A percentile compares a stretch with the other conserved stretches of the same genome.
These are phyloP conservation scores for Laupala kohalensis DNA, from an alignment of 1,140 invertebrate species.

Conservation along the genomic window DNA sequence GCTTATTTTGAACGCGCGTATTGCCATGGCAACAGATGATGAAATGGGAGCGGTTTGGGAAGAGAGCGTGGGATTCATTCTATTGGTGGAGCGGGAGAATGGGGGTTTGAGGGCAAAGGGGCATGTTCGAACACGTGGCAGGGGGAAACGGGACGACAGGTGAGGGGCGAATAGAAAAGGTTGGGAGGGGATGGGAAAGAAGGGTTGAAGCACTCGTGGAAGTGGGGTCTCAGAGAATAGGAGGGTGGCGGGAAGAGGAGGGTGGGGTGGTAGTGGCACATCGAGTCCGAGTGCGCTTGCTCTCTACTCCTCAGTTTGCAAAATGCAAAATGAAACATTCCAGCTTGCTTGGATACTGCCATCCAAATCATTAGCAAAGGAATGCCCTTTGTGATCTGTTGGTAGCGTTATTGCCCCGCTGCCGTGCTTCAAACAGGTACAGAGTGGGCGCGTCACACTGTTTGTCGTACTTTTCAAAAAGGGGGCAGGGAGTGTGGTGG, in stretches of 20 bases:
- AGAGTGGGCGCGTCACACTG: neutral
- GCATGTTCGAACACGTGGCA: too few species aligned
- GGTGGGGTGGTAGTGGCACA: too few species aligned
- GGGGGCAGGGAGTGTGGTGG: too few species aligned
- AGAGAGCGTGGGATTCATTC: neutral
- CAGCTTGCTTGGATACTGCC: neutral
- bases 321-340: neutral
- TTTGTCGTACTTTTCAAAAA: too few species aligned
- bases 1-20: neutral
- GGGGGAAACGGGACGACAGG: too few species aligned
- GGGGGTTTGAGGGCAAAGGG: neutral
- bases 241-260: too few species aligned
- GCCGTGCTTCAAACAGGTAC: neutral
- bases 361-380: neutral
- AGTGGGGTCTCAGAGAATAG: too few species aligned
- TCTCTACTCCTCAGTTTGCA: neutral
- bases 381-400: neutral
- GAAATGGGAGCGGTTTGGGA: neutral
- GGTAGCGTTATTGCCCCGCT: neutral
- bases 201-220: too few species aligned
- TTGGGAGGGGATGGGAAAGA: too few species aligned
- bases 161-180: too few species aligned
- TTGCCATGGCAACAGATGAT: neutral
- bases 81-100: neutral
- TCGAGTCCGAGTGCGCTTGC: too few species aligned